Evolutionary conservation across 1,140 invertebrate species (phyloP), one percentile per base, ranked within the genome.

Genomic region (Drosophila ercepeae): DNA sequence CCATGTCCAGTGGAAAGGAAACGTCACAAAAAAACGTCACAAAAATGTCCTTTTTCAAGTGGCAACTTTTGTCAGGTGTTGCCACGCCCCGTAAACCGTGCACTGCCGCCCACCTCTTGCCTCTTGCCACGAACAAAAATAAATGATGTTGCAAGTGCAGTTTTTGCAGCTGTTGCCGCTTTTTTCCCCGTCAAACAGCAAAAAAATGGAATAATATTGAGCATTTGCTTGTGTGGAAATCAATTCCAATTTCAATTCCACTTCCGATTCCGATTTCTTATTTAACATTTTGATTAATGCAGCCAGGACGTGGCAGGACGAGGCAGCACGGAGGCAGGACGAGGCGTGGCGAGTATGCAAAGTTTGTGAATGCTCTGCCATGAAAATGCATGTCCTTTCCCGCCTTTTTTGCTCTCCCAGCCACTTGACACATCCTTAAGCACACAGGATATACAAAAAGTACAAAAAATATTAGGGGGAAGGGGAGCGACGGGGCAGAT

Each of bases 241-340:
- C 81, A 86, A 83, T 83, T 82, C 57, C 51, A 82, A 59, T 77
- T 55, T 48, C 53, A 57, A 64, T 64, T 64, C 29, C 60, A 61
- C 61, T 64, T 64, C 60, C 39, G 39, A 42, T 16, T 42, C 39
- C 60, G 61, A 61, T 64, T 88, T 81, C 81, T 88, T 86, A 82
- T 81, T 86, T 79, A 88, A 88, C 82, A 88, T 77, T 88, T 86
- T 86, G 82, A 88, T 88, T 88, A 86, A 88, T 86, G 82, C 81
- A 75, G 19, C 53, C 32, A 51, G 29, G 29, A 32, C 29, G 9
- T 32, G 27, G 9, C 27, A 29, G 8, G 9, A 11, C 3, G 27
- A 3, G 29, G 9, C 29, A 61, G 65, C 52, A 61, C 29, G 29
- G 6, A 4, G 6, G 13, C 4, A 4, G 5, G 34, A n/a, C n/a